Conservation (phyloP, 2,113 vertebrate species). For the Leptobrachium ailaonicum region DNA sequence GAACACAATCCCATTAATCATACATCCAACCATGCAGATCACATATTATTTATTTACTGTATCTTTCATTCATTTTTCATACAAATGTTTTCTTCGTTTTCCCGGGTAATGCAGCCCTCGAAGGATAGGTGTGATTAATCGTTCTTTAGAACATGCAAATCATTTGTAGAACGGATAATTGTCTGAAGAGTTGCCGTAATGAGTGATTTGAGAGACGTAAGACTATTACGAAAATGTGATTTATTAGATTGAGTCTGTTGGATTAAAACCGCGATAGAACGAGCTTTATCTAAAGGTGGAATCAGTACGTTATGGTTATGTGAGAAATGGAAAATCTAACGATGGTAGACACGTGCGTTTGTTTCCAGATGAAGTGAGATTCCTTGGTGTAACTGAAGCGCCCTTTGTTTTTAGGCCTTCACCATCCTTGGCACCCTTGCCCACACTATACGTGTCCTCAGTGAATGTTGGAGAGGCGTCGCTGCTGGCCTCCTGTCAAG, state of each 20-base stretch:
- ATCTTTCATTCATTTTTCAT: neutral
- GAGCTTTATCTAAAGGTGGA: no score
- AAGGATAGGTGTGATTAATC: neutral
- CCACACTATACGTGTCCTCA: no score
- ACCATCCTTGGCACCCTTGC: no score
- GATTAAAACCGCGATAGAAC: neutral
- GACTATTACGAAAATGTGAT: neutral
- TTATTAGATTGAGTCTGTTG: neutral
- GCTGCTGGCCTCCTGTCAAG: no score
- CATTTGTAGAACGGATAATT: constrained; percentile 3
- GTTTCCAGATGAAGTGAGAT: no score
- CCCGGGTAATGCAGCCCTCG: neutral
- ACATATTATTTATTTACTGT: constrained; percentile 6
- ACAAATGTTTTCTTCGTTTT: neutral
- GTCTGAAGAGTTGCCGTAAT: neutral
- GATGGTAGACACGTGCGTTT: no score
- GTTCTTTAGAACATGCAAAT: constrained; percentile 2
- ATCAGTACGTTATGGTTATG: no score
- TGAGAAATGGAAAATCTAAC: no score
- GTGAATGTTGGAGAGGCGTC: no score
- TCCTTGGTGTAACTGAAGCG: no score
- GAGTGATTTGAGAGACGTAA: neutral
- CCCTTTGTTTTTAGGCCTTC: no score
- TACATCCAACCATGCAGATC: neutral
- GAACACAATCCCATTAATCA: neutral